A percentile compares a stretch with the other conserved stretches of the same genome.
Conservation (phyloP, 2,888 invertebrate genomes). For the Polydrusus cervinus region DNA sequence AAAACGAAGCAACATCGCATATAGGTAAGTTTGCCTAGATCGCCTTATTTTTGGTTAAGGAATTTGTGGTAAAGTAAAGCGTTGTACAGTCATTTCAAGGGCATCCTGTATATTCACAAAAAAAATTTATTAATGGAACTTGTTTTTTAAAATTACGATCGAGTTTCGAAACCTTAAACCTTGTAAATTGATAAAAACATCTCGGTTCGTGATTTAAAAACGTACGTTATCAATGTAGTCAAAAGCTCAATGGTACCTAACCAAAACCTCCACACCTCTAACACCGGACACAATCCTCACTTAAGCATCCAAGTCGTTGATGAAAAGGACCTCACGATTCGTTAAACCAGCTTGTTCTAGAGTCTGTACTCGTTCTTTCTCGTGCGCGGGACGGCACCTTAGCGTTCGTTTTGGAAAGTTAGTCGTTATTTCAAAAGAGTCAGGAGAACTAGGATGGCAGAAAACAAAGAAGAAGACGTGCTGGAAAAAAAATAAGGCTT, state of each 20-base stretch:
- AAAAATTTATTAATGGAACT: too few relatives aligned
- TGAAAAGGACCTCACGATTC: slow-evolving; percentile 93
- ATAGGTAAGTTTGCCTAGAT: too few relatives aligned
- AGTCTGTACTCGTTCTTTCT: slow-evolving; percentile 73
- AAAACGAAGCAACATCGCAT: too few relatives aligned
- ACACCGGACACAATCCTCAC: background rate
- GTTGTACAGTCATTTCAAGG: too few relatives aligned
- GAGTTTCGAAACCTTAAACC: too few relatives aligned
- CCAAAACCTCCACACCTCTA: background rate
- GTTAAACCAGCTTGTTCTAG: slow-evolving; percentile 88
- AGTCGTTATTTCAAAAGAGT: slow-evolving; percentile 95
- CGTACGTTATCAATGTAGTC: too few relatives aligned
- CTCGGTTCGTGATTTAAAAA: too few relatives aligned
- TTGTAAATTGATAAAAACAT: too few relatives aligned
- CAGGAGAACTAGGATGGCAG: slow-evolving; percentile 93
- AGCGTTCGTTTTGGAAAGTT: slow-evolving; percentile 94
- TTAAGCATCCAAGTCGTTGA: slow-evolving; percentile 93
- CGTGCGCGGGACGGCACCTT: slow-evolving; percentile 74
- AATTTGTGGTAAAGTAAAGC: too few relatives aligned
- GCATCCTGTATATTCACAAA: too few relatives aligned
- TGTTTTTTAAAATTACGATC: too few relatives aligned
- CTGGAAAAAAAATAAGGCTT: slow-evolving; percentile 75
- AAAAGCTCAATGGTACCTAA: background rate
- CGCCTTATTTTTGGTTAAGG: too few relatives aligned
- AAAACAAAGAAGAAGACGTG: slow-evolving; percentile 96